These are phyloP conservation scores for Oryzias celebensis DNA, from an alignment of 2,113 vertebrate genomes.

Conservation along the genomic window DNA sequence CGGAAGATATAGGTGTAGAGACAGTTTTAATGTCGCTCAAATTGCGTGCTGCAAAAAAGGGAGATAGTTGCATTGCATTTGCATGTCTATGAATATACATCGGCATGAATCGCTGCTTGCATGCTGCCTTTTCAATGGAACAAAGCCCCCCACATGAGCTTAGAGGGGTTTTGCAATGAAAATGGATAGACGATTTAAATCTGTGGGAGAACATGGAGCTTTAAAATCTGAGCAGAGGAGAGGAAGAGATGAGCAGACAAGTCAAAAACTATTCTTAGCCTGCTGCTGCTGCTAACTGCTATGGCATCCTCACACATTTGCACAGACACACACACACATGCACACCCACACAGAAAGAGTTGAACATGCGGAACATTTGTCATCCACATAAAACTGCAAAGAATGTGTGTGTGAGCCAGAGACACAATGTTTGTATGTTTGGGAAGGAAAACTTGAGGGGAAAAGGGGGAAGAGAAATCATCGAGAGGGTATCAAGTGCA, in stretches of 20 bases:
- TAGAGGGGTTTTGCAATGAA: slow-evolving; percentile 5
- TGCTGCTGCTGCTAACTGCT: slow-evolving; percentile 59
- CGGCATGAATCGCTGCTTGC: not conserved
- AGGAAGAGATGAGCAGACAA: slow-evolving; percentile 46
- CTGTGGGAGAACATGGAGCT: slow-evolving; percentile 7
- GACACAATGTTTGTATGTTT: slow-evolving; percentile 4
- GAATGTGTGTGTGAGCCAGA: slow-evolving; percentile 14
- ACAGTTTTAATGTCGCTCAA: slow-evolving; percentile 34
- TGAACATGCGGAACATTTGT: slow-evolving; percentile 23
- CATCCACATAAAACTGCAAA: slow-evolving; percentile 30
- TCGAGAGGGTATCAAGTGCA: slow-evolving; percentile 13
- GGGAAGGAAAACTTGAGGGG: slow-evolving; percentile 5
- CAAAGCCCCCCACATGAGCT: slow-evolving; percentile 12
- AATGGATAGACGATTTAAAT: slow-evolving; percentile 32
- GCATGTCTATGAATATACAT: slow-evolving; percentile 16
- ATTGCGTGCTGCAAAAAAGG: slow-evolving; percentile 14
- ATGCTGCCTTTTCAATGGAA: slow-evolving; percentile 19
- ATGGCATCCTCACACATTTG: slow-evolving; percentile 39
- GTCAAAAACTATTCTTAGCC: slow-evolving; percentile 62
- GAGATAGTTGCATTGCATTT: slow-evolving; percentile 28
- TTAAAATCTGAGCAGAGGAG: slow-evolving; percentile 22
- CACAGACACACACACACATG: not conserved
- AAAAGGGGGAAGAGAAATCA: not conserved
- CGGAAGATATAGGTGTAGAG: slow-evolving; percentile 15
- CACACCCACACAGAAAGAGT: slow-evolving; percentile 8